Conservation (phyloP, 2,888 invertebrate species). For the Melieria picta region DNA sequence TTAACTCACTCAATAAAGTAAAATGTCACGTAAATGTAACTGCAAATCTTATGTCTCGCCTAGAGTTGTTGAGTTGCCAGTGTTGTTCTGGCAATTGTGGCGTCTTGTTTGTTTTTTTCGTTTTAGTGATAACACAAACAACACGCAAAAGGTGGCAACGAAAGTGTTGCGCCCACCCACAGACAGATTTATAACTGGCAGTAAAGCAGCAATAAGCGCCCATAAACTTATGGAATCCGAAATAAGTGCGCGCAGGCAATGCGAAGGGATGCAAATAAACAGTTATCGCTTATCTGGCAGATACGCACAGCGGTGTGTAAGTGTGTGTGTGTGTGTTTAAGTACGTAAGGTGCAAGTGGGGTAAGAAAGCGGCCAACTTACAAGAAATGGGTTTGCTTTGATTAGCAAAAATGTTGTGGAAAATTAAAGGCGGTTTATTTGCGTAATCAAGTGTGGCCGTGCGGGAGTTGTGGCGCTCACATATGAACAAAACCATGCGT, state of each 20-base stretch:
- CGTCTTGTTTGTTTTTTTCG: neutral
- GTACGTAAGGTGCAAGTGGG: neutral
- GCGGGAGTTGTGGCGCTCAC: constrained; percentile 18
- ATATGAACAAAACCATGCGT: neutral
- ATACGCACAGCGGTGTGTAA: neutral
- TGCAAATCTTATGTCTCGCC: too few relatives aligned
- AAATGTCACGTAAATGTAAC: too few relatives aligned
- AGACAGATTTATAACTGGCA: too few relatives aligned
- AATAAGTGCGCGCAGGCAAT: neutral
- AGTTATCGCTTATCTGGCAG: constrained; percentile 15
- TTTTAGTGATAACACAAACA: neutral
- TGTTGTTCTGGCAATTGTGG: neutral
- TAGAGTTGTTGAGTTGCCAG: constrained; percentile 2
- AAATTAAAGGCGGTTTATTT: neutral
- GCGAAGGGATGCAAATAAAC: constrained; percentile 2
- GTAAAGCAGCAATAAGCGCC: too few relatives aligned
- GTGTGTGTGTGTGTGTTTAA: too few relatives aligned
- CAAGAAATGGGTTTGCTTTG: constrained; percentile 22
- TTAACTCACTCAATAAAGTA: too few relatives aligned
- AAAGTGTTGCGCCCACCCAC: neutral
- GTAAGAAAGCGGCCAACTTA: neutral
- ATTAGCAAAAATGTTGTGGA: constrained; percentile 2
- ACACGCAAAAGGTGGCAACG: constrained; percentile 29
- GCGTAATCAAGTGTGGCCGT: neutral
- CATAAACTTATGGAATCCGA: too few relatives aligned